These are phyloP conservation scores for Macroteleia sp. DNA, from an alignment of 2,888 invertebrate species.

Conservation along the genomic window DNA sequence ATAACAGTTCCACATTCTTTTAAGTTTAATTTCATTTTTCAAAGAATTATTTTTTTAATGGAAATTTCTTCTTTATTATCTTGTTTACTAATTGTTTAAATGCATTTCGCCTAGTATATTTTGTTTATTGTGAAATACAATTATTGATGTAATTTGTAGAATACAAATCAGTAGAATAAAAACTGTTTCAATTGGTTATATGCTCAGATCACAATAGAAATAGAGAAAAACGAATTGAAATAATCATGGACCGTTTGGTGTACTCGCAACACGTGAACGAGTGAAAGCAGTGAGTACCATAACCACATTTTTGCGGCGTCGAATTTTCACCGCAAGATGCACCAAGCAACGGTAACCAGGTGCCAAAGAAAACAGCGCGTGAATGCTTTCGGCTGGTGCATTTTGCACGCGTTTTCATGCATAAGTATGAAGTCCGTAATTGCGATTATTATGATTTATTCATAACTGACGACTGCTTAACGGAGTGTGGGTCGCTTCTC, in stretches of 20 bases:
- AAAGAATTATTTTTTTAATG: too few species aligned
- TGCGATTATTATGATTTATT: conserved; percentile 77
- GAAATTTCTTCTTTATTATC: too few species aligned
- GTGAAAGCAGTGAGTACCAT: conserved; percentile 47
- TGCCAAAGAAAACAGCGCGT: conserved; percentile 31
- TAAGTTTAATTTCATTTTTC: too few species aligned
- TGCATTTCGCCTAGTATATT: too few species aligned
- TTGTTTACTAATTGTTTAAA: too few species aligned
- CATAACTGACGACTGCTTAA: conserved; percentile 71
- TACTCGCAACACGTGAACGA: conserved; percentile 27
- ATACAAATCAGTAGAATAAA: too few species aligned
- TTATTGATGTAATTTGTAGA: too few species aligned
- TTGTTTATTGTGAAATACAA: too few species aligned
- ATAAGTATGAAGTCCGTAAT: conserved; percentile 72
- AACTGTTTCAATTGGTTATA: too few species aligned
- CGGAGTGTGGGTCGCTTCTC: conserved; percentile 70
- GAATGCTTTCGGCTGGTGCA: conserved; percentile 41
- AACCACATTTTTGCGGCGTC: conserved; percentile 36
- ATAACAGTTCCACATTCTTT: too few species aligned
- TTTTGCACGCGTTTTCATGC: conserved; percentile 69
- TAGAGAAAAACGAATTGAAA: too few species aligned
- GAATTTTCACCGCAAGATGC: conserved; percentile 30
- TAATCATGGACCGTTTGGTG: conserved; percentile 46
- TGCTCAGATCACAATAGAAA: too few species aligned
- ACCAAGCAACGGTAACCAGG: neutral